Evolutionary conservation across 1,140 invertebrate genomes (phyloP).

Genomic region (Zaprionus africanus): DNA sequence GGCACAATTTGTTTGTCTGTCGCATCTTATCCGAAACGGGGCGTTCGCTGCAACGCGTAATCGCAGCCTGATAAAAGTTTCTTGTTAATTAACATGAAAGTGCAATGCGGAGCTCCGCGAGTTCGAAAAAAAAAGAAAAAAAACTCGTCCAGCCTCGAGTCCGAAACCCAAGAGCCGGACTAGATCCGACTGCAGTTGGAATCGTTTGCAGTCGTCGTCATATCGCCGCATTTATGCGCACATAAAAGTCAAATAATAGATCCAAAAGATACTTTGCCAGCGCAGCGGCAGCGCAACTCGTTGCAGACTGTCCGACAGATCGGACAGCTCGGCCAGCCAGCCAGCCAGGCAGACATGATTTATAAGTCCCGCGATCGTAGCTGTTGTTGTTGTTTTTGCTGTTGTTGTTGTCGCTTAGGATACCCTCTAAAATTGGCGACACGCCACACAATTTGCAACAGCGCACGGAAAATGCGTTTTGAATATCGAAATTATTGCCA

Average conservation of each 20-base stretch:
- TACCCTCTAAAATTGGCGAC: conserved; percentile 10
- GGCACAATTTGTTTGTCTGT: conserved; percentile 70
- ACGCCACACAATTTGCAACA: not conserved
- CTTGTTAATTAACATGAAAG: conserved; percentile 79
- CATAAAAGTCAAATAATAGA: conserved; percentile 83
- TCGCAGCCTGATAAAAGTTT: conserved; percentile 69
- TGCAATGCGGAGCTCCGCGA: conserved; percentile 43
- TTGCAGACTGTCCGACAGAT: conserved; percentile 22
- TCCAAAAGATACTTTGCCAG: conserved; percentile 80
- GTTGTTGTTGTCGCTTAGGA: conserved; percentile 30
- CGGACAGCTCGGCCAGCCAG: conserved; percentile 1
- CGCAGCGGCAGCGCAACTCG: conserved; percentile 40
- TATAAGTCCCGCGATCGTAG: conserved; percentile 14
- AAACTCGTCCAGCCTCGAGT: conserved; percentile 37
- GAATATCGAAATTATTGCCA: conserved; percentile 5
- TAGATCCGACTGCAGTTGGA: conserved; percentile 34
- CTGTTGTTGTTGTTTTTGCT: conserved; percentile 43
- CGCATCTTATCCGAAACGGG: conserved; percentile 54
- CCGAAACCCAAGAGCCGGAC: not conserved
- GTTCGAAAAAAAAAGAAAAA: conserved; percentile 16
- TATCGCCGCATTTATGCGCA: conserved; percentile 81
- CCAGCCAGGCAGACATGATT: conserved; percentile 16
- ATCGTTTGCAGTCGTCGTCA: conserved; percentile 66
- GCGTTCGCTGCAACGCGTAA: conserved; percentile 37
- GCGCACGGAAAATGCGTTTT: not conserved